phyloP scores from a whole-genome alignment of 1,140 invertebrate species.

The Drosophila willistoni region DNA sequence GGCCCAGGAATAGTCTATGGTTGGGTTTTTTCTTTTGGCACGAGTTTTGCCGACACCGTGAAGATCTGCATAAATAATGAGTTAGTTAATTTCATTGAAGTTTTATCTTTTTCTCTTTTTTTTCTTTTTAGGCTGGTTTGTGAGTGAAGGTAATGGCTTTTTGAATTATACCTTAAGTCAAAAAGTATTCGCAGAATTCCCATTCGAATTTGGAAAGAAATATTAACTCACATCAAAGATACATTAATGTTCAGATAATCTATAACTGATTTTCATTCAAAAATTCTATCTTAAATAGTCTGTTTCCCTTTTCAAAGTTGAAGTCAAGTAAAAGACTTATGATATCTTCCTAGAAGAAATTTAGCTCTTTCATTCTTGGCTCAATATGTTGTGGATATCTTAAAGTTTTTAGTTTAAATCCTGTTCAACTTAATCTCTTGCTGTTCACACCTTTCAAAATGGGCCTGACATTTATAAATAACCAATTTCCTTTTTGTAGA shows the following conservation, averaged over 20 bases:
- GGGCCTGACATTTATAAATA: constrained; percentile 72
- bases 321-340: too few relatives aligned
- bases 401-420: neutral
- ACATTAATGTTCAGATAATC: too few relatives aligned
- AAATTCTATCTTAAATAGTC: too few relatives aligned
- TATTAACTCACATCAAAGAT: too few relatives aligned
- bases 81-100: constrained; percentile 53
- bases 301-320: too few relatives aligned
- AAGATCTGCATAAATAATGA: constrained; percentile 57
- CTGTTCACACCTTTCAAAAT: constrained; percentile 35
- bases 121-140: neutral
- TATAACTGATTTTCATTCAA: too few relatives aligned
- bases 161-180: neutral
- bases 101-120: constrained; percentile 12
- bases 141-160: neutral
- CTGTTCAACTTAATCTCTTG: neutral
- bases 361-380: too few relatives aligned
- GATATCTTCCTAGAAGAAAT: too few relatives aligned
- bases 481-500: constrained; percentile 65
- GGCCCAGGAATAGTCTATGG: neutral
- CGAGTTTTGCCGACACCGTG: constrained; percentile 30
- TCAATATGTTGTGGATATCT: too few relatives aligned
- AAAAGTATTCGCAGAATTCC: too few relatives aligned
- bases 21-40: neutral
- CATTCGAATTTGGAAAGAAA: too few relatives aligned